Evolutionary conservation across 2,888 invertebrate species (phyloP).

Genomic region (Protophormia terraenovae): DNA sequence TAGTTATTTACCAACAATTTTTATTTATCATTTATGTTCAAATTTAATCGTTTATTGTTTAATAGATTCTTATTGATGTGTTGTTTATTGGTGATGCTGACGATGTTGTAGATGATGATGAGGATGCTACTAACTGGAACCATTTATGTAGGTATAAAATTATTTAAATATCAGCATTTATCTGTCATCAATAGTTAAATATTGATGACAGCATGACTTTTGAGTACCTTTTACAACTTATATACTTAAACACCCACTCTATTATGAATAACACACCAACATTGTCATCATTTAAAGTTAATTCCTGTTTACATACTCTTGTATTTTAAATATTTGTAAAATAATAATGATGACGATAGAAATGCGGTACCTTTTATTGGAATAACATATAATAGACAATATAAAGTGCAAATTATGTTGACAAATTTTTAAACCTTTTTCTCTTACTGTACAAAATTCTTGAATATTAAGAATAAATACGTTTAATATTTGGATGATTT

Average conservation of each 20-base stretch:
- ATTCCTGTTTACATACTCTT: conserved; percentile 26
- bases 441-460: not conserved
- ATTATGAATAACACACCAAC: not conserved
- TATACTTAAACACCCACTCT: not conserved
- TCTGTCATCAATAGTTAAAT: conserved; percentile 71
- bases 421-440: not conserved
- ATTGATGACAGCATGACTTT: conserved; percentile 20
- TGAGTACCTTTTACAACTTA: not conserved
- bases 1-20: conserved; percentile 52
- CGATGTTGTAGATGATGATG: not conserved
- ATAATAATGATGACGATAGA: not conserved
- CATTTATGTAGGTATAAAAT: conserved; percentile 66
- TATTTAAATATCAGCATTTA: conserved; percentile 72
- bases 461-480: not conserved
- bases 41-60: conserved; percentile 60
- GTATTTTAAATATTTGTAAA: conserved; percentile 24
- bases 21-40: conserved; percentile 55
- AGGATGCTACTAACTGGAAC: not conserved
- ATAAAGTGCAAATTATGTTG: not conserved
- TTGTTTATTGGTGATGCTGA: not conserved
- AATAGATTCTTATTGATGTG: conserved; percentile 37
- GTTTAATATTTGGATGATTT: conserved; percentile 3
- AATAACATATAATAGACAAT: not conserved
- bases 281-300: conserved; percentile 30
- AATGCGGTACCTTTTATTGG: not conserved